Evolutionary conservation across 1,140 invertebrate genomes (phyloP).

Genomic region (Tribolium madens): DNA sequence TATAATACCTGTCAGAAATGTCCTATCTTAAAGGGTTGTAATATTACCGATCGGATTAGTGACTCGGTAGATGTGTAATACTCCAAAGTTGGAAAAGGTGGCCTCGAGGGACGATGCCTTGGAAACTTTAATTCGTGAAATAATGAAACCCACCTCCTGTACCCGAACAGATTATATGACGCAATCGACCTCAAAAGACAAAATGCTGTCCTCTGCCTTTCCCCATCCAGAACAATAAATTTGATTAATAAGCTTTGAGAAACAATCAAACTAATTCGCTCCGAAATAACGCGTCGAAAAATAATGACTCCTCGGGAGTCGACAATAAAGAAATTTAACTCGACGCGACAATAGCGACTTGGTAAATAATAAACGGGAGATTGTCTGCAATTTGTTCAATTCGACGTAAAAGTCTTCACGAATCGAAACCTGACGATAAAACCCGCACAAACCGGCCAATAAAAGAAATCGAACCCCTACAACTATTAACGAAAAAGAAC

Average conservation of each 20-base stretch:
- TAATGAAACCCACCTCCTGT: slow-evolving; percentile 33
- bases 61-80: slow-evolving; percentile 9
- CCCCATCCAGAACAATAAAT: slow-evolving; percentile 45
- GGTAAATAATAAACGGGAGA: slow-evolving; percentile 19
- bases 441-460: background rate
- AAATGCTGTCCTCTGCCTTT: slow-evolving; percentile 21
- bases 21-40: slow-evolving; percentile 10
- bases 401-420: background rate
- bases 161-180: slow-evolving; percentile 45
- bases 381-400: slow-evolving; percentile 7
- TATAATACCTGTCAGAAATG: slow-evolving; percentile 24
- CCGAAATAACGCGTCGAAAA: too few relatives aligned
- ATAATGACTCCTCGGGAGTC: slow-evolving; percentile 6
- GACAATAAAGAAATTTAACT: slow-evolving; percentile 15
- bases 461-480: background rate
- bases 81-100: slow-evolving; percentile 6
- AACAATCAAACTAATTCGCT: slow-evolving; percentile 50
- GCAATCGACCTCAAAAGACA: slow-evolving; percentile 48
- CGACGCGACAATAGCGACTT: slow-evolving; percentile 12
- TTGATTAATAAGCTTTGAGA: slow-evolving; percentile 45
- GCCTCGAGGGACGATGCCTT: background rate
- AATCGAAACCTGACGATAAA: background rate
- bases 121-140: slow-evolving; percentile 38
- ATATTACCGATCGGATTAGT: slow-evolving; percentile 26
- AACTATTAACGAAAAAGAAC: slow-evolving; percentile 12